These are phyloP conservation scores for Cosmia trapezina DNA, from an alignment of 2,888 invertebrate genomes.

Conservation along the genomic window DNA sequence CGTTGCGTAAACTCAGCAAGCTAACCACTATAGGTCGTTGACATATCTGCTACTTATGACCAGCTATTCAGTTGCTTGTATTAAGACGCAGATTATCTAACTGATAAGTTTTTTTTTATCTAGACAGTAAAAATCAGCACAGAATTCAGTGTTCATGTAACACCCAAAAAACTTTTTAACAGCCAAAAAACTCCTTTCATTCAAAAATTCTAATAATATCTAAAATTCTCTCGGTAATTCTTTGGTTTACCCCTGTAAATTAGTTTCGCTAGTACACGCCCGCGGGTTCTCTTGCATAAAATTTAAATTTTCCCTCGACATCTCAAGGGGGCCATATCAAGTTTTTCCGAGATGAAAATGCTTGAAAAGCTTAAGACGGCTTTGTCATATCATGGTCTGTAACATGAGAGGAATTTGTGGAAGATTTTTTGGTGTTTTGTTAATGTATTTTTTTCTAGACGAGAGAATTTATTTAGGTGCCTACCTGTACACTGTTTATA, in stretches of 20 bases:
- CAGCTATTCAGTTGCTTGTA: too few species aligned
- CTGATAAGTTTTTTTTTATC: too few species aligned
- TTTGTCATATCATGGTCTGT: constrained; percentile 35
- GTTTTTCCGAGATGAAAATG: constrained; percentile 54
- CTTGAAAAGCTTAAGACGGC: constrained; percentile 37
- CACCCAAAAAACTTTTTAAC: not conserved
- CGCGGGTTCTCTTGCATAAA: constrained; percentile 50
- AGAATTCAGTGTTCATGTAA: too few species aligned
- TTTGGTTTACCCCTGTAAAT: constrained; percentile 37
- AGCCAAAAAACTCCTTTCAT: not conserved
- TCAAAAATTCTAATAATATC: constrained; percentile 26
- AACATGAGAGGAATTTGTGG: constrained; percentile 1
- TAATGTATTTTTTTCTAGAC: not conserved
- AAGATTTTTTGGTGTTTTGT: not conserved
- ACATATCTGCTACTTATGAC: too few species aligned
- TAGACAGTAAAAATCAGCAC: too few species aligned
- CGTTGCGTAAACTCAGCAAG: too few species aligned
- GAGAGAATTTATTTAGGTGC: not conserved
- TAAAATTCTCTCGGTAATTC: constrained; percentile 19
- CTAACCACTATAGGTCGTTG: too few species aligned
- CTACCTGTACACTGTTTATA: too few species aligned
- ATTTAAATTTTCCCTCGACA: constrained; percentile 43
- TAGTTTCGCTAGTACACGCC: constrained; percentile 42
- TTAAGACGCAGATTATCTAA: too few species aligned
- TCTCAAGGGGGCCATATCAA: constrained; percentile 51